These are phyloP conservation scores for Nemoura dubitans DNA, from an alignment of 2,888 invertebrate genomes.

Conservation along the genomic window DNA sequence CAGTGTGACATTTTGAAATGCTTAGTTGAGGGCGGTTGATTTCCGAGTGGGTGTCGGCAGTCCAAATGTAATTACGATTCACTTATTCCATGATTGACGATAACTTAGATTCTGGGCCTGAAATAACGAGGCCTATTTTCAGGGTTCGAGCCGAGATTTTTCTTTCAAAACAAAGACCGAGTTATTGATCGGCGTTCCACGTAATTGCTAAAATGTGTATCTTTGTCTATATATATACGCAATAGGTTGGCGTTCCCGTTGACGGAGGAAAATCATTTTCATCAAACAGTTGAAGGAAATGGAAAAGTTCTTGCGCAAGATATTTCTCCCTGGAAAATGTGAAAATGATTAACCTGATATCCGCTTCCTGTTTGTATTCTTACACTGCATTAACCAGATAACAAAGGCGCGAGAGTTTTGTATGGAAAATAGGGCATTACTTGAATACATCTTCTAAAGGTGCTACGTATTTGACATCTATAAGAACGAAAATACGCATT, in stretches of 20 bases:
- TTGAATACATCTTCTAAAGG: not conserved
- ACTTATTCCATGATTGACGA: not conserved
- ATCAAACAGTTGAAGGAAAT: not conserved
- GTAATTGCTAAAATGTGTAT: not conserved
- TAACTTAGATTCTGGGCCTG: not conserved
- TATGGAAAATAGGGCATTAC: not conserved
- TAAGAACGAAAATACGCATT: not conserved
- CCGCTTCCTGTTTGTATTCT: slow-evolving; percentile 12
- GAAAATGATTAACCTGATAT: slow-evolving; percentile 4
- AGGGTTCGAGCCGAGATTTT: not conserved
- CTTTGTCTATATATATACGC: not conserved
- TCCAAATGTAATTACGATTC: not conserved
- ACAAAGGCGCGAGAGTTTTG: not conserved
- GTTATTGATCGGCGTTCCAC: not conserved
- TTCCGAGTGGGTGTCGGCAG: not conserved
- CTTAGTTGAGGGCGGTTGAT: not conserved
- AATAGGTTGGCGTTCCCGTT: not conserved
- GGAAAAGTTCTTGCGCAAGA: not conserved
- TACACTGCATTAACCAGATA: not conserved
- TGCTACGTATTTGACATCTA: not conserved
- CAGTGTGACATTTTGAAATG: not conserved
- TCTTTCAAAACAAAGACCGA: not conserved
- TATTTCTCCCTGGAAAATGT: not conserved
- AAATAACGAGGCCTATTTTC: not conserved
- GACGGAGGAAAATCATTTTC: not conserved